These are phyloP conservation scores for Uropsilus gracilis DNA, from an alignment of 2,113 vertebrate genomes.

Conservation along the genomic window DNA sequence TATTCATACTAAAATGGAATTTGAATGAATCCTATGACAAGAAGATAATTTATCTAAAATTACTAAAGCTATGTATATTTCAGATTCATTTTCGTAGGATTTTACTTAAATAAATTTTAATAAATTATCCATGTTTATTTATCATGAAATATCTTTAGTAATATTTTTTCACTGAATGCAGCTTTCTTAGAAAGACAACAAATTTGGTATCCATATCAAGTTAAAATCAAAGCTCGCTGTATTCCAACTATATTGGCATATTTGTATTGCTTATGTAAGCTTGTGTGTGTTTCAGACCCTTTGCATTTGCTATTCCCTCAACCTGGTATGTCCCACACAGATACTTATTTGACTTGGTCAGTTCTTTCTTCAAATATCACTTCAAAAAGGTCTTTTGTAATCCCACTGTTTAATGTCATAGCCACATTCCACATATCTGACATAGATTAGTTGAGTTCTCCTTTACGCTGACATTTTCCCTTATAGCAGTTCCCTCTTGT, in stretches of 20 bases:
- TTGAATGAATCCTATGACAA: background rate
- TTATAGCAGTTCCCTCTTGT: background rate
- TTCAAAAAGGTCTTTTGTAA: background rate
- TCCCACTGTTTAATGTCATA: background rate
- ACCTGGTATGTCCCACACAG: background rate
- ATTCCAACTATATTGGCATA: background rate
- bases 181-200: background rate
- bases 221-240: background rate
- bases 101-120: slow-evolving; percentile 16
- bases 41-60: background rate
- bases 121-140: background rate
- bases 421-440: background rate
- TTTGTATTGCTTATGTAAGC: background rate
- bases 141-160: background rate
- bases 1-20: background rate
- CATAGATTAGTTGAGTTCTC: background rate
- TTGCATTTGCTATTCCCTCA: background rate
- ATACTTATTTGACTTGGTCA: background rate
- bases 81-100: background rate
- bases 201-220: background rate
- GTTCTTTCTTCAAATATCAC: slow-evolving; percentile 4
- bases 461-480: background rate
- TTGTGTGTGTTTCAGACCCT: background rate
- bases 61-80: background rate
- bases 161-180: background rate